Evolutionary conservation across 2,113 vertebrate species (phyloP), one percentile per base, ranked within the genome.

Genomic region (Oreochromis tanganicae): DNA sequence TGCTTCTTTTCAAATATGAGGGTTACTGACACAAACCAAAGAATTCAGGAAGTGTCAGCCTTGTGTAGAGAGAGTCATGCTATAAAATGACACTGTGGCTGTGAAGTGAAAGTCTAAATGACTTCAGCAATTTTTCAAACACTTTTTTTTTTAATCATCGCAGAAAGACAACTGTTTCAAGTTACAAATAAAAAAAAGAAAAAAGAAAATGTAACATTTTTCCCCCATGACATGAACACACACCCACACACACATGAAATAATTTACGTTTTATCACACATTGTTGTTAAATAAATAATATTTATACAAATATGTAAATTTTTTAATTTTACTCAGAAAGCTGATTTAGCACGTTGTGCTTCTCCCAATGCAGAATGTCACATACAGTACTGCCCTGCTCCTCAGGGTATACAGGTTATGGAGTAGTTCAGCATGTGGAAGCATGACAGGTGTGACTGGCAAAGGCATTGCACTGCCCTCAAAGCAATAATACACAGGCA

Each of bases 391-490:
- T 41, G 68, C 80, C 84, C 86, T 90, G 87, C 48, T 85, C 43
- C 21, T 82, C 85, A 54, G 85, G 91, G 41, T 54, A 12, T 11
- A 5, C 61, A 84, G 86, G 91, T 29, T 46, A 82, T 43, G n/a
- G 41, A 88, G 50, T 57, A 17, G 66, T 81, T 63, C 24, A 66
- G 81, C 85, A 85, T 87, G 59, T 88, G 56, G 71, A 89, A 86
- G 88, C 88, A 84, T 75, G 46, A 75, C 32, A 82, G 48, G 85
- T 50, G 4, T 12, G 43, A 89, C 66, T 79, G 71, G 34, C 12
- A 90, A 87, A 92, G 88, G 79, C 90, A 92, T 91, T 83, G 66
- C 36, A 36, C 41, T 41, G 80, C 68, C 85, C 81, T 79, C 75
- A 82, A 80, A 82, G 46, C 86, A 71, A 59, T 21, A 80, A 88